Conservation (phyloP, 2,888 invertebrate genomes). For the Tinea trinotella region DNA sequence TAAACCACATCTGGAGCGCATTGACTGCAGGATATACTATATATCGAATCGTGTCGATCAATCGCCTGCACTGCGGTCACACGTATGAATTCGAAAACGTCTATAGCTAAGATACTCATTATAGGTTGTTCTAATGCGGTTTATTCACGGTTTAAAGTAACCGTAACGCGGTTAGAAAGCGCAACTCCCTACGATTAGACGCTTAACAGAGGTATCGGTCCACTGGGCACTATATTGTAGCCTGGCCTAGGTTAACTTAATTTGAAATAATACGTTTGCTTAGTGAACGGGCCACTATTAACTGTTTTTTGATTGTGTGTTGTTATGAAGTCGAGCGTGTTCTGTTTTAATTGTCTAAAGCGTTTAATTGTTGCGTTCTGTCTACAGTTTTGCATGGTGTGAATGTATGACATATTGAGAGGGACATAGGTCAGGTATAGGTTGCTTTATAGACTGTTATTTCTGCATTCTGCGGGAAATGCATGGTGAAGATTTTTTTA, state of each 20-base stretch:
- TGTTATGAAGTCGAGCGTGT: conserved; percentile 1
- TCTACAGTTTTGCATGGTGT: too few relatives aligned
- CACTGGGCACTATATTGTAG: conserved; percentile 5
- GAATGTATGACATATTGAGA: too few relatives aligned
- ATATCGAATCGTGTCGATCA: too few relatives aligned
- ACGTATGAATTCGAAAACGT: not conserved
- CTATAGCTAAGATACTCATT: conserved; percentile 3
- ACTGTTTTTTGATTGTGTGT: conserved; percentile 2
- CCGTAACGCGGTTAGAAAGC: conserved; percentile 19
- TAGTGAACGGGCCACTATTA: not conserved
- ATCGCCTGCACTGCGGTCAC: not conserved
- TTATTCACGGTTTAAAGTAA: conserved; percentile 9
- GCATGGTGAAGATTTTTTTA: too few relatives aligned
- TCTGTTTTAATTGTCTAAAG: not conserved
- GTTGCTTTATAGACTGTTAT: too few relatives aligned
- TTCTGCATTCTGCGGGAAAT: too few relatives aligned
- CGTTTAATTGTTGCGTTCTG: not conserved
- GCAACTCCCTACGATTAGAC: conserved; percentile 19
- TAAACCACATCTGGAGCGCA: too few relatives aligned
- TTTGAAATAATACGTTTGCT: not conserved
- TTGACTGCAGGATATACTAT: too few relatives aligned
- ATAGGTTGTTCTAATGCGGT: conserved; percentile 11
- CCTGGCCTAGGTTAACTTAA: conserved; percentile 6
- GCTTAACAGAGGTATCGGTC: not conserved
- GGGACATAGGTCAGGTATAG: too few relatives aligned